These are phyloP conservation scores for Drosophila phalerata DNA, from an alignment of 2,888 invertebrate species.

Conservation along the genomic window DNA sequence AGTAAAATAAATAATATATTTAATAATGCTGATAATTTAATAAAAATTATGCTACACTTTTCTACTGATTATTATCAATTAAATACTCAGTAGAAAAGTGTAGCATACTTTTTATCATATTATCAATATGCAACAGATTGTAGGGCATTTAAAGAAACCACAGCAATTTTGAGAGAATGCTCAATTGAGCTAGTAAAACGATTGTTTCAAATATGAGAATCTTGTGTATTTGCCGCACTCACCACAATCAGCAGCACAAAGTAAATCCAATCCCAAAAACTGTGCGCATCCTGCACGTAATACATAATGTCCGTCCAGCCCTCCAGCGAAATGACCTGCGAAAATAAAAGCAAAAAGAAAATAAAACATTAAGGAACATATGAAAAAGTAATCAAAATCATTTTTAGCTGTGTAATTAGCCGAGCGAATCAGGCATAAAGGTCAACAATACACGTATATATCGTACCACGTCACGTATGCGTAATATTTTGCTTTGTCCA, in stretches of 20 bases:
- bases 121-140: too few species aligned
- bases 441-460: conserved; percentile 13
- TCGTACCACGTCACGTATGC: conserved; percentile 67
- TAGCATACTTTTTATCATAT: not conserved
- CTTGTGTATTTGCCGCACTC: conserved; percentile 86
- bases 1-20: too few species aligned
- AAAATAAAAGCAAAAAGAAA: conserved; percentile 34
- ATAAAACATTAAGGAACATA: not conserved
- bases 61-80: too few species aligned
- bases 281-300: conserved; percentile 99
- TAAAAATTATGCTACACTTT: too few species aligned
- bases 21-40: too few species aligned
- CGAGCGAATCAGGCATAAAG: conserved; percentile 15
- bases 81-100: not conserved
- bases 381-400: conserved; percentile 20
- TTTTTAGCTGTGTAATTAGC: conserved; percentile 56
- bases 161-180: not conserved
- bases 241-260: conserved; percentile 99
- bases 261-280: conserved; percentile 99
- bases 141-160: not conserved
- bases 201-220: not conserved
- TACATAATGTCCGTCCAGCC: conserved; percentile 99
- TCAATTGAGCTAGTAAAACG: not conserved
- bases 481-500: conserved; percentile 49
- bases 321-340: conserved; percentile 98